A percentile compares a stretch with the other conserved stretches of the same genome.
Conservation (phyloP, 2,113 vertebrate genomes). For the Oryzias woworae region DNA sequence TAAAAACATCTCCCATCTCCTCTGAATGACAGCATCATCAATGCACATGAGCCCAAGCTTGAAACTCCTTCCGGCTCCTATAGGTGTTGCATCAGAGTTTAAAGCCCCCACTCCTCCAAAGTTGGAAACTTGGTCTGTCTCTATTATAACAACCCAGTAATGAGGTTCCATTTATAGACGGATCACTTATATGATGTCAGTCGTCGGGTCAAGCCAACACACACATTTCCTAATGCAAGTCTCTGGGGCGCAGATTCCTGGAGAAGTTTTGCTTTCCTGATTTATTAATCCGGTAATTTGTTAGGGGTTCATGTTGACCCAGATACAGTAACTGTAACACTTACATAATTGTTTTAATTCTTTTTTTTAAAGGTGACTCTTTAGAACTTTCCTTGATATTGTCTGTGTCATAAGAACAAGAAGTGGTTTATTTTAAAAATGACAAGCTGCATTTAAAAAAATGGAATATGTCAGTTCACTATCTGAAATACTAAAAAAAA, state of each 20-base stretch:
- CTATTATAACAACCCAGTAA: conserved; percentile 65
- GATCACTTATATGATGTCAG: conserved; percentile 72
- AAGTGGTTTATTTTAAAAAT: background rate
- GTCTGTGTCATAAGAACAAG: too few species aligned
- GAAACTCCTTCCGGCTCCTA: conserved; percentile 22
- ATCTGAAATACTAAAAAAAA: too few species aligned
- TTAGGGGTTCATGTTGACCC: conserved; percentile 40
- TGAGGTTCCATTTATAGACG: conserved; percentile 73
- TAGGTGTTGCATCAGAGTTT: conserved; percentile 47
- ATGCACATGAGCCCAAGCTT: conserved; percentile 7
- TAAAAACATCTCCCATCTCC: too few species aligned
- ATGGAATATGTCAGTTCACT: too few species aligned
- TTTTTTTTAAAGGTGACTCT: conserved; percentile 1
- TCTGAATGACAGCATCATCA: background rate
- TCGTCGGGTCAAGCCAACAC: conserved; percentile 60
- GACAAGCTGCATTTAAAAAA: background rate
- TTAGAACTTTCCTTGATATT: conserved; percentile 1
- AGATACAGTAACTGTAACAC: conserved; percentile 22
- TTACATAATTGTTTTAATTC: conserved; percentile 18
- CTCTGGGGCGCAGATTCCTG: conserved; percentile 46
- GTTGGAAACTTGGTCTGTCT: conserved; percentile 46
- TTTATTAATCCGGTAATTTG: conserved; percentile 30
- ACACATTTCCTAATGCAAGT: conserved; percentile 10
- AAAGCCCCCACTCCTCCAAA: conserved; percentile 39
- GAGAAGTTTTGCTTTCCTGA: conserved; percentile 34